Base-by-base conservation (phyloP, 2,113 vertebrate species). In the Silurus meridionalis region DNA sequence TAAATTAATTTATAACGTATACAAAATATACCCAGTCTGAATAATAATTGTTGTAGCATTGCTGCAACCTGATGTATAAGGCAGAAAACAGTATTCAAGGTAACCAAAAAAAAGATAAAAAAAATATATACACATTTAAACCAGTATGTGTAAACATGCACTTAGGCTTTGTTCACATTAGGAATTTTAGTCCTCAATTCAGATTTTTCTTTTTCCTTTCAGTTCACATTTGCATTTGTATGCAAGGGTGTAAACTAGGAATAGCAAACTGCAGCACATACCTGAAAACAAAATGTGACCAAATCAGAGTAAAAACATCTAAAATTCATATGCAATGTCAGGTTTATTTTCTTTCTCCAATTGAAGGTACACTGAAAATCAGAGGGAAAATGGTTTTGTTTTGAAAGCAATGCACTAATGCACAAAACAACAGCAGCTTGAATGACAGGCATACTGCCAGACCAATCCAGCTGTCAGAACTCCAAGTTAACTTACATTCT, bases 401-500 rank as follows among this genome's bases (percentile, higher is more conserved):
- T 79, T 57, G 53, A 17, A 21, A 21, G 4, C 2, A 60, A 37
- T 37, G 14, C 15, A 60, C 8, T 8, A 80, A 37, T 80, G 25
- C 17, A 80, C 53, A 58, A 80, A 80, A 46, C 77, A 37, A 15
- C 77, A 60, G 15, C 55, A 80, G 78, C 17, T 9, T 79, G 53
- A 79, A 37, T 28, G 77, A 80, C 15, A 80, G n/a, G 8, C 3
- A n/a, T 19, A 67, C 23, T 48, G 48, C 28, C 46, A 50, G n/a
- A 58, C 50, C 71, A 67, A 55, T 17, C 25, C 4, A 69, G 64
- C 46, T 53, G 7, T 52, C 25, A 13, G 53, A 9, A 53, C 69
- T 53, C 6, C 17, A 71, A 67, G 8, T 52, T 23, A 23, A 94
- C 98, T 96, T 88, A 99, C 98, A 7, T 96, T 96, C 88, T 96